These are phyloP conservation scores for Acanthurus tractus DNA, from an alignment of 2,797 vertebrate species.

Conservation along the genomic window DNA sequence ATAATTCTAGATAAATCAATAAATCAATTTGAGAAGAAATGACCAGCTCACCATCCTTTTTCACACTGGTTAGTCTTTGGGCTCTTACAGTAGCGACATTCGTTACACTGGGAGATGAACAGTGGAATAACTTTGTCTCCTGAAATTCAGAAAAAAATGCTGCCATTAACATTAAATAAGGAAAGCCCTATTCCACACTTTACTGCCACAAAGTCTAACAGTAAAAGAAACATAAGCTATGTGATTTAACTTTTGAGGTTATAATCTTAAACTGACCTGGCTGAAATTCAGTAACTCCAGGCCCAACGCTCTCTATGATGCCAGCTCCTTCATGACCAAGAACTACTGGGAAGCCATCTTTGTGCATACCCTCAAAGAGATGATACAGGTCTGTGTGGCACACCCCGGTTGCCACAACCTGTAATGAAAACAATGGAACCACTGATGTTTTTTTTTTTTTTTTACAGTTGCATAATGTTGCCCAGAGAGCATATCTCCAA, in stretches of 20 bases:
- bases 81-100: constrained; percentile 94
- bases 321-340: constrained; percentile 86
- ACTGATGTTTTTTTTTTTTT: neutral
- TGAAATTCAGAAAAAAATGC: constrained; percentile 56
- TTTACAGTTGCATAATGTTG: neutral
- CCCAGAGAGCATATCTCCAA: neutral
- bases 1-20: too few species aligned
- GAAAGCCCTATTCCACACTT: neutral
- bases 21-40: neutral
- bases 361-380: constrained; percentile 73
- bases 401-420: constrained; percentile 82
- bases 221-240: neutral
- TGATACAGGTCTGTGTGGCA: constrained; percentile 87
- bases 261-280: constrained; percentile 69
- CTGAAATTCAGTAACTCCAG: constrained; percentile 84
- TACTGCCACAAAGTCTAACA: neutral
- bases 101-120: constrained; percentile 87
- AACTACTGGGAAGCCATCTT: constrained; percentile 81
- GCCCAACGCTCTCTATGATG: constrained; percentile 85
- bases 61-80: constrained; percentile 94
- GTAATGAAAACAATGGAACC: neutral
- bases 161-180: neutral
- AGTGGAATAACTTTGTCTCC: constrained; percentile 95
- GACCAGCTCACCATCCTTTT: constrained; percentile 88
- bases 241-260: too few species aligned